Conservation (phyloP, 1,140 invertebrate species). For the Ganaspis sp. region DNA sequence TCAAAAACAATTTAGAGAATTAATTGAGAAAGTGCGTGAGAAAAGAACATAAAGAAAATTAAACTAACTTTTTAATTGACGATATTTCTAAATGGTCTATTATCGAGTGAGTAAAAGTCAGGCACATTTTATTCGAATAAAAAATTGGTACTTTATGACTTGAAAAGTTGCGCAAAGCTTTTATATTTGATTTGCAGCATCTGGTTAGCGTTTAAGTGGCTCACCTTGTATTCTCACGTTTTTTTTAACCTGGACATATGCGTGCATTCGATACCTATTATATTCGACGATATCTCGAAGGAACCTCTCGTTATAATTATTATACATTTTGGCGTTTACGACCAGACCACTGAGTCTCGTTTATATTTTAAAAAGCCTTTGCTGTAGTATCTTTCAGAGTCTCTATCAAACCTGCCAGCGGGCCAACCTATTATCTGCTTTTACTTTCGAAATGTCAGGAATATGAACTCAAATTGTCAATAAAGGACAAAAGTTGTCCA, state of each 20-base stretch:
- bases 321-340: conserved; percentile 73
- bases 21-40: neutral
- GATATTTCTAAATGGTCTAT: too few species aligned
- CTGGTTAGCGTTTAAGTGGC: neutral
- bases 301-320: conserved; percentile 70
- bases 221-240: conserved; percentile 30
- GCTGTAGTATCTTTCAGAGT: conserved; percentile 44
- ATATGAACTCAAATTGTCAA: neutral
- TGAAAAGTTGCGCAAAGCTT: neutral
- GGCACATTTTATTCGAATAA: neutral
- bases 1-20: too few species aligned
- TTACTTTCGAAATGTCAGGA: neutral
- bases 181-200: conserved; percentile 53
- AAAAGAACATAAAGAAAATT: too few species aligned
- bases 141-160: neutral
- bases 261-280: conserved; percentile 41
- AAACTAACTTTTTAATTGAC: too few species aligned
- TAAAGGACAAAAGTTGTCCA: neutral
- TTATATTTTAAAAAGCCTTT: conserved; percentile 51
- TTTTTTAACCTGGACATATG: neutral
- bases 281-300: conserved; percentile 60
- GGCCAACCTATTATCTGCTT: neutral
- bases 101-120: neutral
- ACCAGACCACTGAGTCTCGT: conserved; percentile 52
- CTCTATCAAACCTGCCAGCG: conserved; percentile 1